Evolutionary conservation across 2,888 invertebrate species (phyloP), one percentile per base, ranked within the genome.

Genomic region (Macrosiphum euphorbiae): DNA sequence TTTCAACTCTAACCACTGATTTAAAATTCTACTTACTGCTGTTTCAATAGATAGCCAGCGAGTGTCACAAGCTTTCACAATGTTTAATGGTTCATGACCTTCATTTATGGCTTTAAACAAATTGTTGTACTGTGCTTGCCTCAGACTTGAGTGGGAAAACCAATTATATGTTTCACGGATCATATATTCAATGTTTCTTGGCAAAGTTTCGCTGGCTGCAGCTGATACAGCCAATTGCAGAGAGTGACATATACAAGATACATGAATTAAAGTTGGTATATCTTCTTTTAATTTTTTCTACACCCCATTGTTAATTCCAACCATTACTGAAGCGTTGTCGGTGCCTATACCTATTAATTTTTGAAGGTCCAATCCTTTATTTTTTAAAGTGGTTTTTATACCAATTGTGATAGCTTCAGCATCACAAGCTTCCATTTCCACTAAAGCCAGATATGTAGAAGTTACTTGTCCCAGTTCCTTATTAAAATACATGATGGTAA

Each of bases 1-100:
- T 90, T 90, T 90, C 0, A 90, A 41, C 35, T 94, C 92, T 16
- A 41, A 47, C 61, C 92, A 92, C 3, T 92, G 88, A 41, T 92
- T 52, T 47, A 92, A 41, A 44, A 92, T 58, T 35, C 88, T 89
- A 41, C 50, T 24, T 20, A 92, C 58, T 35, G 61, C 92, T 26
- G 92, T 44, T 8, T 58, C 58, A 44, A 88, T 58, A 44, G 85
- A 85, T 44, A 85, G 44, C 26, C 44, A 84, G 20, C 84, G n/a
- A 35, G 44, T 44, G 8, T 85, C 85, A 85, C 20, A 85, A 44
- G 44, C 24, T 44, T 41, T 85, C 1, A 85, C 26, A 41, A 85
- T 85, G 2, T 85, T 85, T 26, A 85, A 44, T 44, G 85, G 52
- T n/a, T 52, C n/a, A 44, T 88, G 87, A 52, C 11, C 26, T 2